Evolutionary conservation across 2,113 vertebrate genomes (phyloP).

Genomic region (Malaclemys terrapin): DNA sequence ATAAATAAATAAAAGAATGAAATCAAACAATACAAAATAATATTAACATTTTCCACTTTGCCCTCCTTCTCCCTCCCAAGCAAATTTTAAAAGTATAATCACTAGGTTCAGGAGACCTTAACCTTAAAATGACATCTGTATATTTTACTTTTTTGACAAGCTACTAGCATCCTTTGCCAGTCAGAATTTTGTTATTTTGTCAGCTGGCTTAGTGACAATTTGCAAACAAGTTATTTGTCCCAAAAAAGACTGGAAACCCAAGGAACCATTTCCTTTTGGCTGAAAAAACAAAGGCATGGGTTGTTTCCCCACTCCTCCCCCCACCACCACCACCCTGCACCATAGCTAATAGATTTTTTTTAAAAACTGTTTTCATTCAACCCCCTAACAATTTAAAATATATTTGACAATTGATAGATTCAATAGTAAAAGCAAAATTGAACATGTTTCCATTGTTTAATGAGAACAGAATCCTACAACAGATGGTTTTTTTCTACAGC

Average conservation of each 20-base stretch:
- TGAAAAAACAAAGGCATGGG: background rate
- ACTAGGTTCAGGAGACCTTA: conserved; percentile 48
- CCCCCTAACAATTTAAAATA: background rate
- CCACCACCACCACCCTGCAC: background rate
- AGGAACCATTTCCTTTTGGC: background rate
- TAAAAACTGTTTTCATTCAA: background rate
- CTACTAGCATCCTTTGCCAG: background rate
- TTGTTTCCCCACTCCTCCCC: background rate
- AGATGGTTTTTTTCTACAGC: background rate
- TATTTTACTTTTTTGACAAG: background rate
- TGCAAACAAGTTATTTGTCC: background rate
- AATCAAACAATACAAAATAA: conserved; percentile 72
- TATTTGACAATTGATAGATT: background rate
- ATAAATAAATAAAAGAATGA: conserved; percentile 72
- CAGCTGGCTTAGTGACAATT: background rate
- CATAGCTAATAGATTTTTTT: background rate
- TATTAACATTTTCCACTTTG: conserved; percentile 63
- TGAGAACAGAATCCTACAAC: background rate
- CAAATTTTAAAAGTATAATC: conserved; percentile 51
- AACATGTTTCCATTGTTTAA: background rate
- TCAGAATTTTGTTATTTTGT: background rate
- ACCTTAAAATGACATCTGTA: conserved; percentile 28
- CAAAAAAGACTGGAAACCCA: background rate
- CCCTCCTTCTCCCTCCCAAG: background rate
- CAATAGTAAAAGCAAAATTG: conserved; percentile 15